Evolutionary conservation across 2,113 vertebrate genomes (phyloP).

Genomic region (Pseudopipra pipra): DNA sequence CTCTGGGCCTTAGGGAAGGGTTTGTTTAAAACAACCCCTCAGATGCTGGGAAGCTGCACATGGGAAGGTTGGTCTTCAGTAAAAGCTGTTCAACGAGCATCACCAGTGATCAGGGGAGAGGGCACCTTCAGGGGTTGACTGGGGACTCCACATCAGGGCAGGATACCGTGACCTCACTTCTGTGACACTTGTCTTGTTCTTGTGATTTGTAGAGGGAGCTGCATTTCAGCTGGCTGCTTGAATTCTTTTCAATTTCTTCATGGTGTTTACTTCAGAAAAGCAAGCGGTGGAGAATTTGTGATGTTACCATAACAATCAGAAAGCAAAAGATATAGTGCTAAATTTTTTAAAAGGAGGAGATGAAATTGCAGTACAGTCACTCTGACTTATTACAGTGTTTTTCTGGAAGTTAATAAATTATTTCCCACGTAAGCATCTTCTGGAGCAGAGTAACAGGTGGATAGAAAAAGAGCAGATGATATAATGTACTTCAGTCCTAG

Average conservation of each 20-base stretch:
- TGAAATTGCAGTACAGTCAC: background rate
- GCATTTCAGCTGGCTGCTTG: background rate
- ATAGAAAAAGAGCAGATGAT: background rate
- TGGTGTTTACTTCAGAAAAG: background rate
- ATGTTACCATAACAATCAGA: constrained; percentile 5
- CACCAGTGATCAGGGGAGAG: background rate
- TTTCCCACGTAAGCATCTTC: background rate
- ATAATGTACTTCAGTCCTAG: background rate
- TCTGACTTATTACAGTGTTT: background rate
- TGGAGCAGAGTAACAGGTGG: background rate
- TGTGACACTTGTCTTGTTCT: background rate
- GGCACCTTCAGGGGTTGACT: background rate
- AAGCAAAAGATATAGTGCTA: background rate
- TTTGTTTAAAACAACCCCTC: background rate
- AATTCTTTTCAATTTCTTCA: background rate
- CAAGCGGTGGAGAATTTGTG: background rate
- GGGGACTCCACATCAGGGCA: background rate
- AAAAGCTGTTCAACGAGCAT: background rate
- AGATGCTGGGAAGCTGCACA: background rate
- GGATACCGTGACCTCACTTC: background rate
- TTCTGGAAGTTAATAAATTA: background rate
- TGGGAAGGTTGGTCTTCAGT: background rate
- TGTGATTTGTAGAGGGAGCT: background rate
- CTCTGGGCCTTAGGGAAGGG: background rate
- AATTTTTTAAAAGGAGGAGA: background rate